phyloP scores from a whole-genome alignment of 2,888 invertebrate genomes.

The Ferdinandea cuprea region DNA sequence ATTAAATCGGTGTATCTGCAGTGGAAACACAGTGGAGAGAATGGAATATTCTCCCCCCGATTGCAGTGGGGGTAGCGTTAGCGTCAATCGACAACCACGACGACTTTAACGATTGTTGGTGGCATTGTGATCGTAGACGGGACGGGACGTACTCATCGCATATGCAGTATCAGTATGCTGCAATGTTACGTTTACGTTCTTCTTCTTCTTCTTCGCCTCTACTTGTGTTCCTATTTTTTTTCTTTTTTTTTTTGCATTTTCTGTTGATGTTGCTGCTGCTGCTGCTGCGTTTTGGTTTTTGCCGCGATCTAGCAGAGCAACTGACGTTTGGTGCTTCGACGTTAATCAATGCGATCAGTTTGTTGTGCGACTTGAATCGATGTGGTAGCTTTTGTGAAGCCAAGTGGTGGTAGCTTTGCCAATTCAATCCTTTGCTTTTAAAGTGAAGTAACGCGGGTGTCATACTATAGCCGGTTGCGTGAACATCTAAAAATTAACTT shows the following conservation, averaged over 20 bases:
- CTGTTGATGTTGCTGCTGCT: slow-evolving; percentile 57
- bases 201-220: slow-evolving; percentile 16
- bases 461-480: not conserved
- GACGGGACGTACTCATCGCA: slow-evolving; percentile 18
- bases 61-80: slow-evolving; percentile 45
- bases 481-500: not conserved
- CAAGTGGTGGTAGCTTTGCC: slow-evolving; percentile 66
- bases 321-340: slow-evolving; percentile 66
- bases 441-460: slow-evolving; percentile 11
- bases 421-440: slow-evolving; percentile 57
- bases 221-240: slow-evolving; percentile 10
- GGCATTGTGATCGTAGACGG: slow-evolving; percentile 46
- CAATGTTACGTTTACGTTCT: slow-evolving; percentile 57
- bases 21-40: not conserved
- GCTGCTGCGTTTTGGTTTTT: slow-evolving; percentile 45
- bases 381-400: slow-evolving; percentile 66
- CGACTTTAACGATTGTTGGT: slow-evolving; percentile 39
- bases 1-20: slow-evolving; percentile 7
- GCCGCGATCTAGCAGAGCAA: slow-evolving; percentile 58
- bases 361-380: slow-evolving; percentile 74
- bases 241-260: slow-evolving; percentile 56
- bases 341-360: slow-evolving; percentile 74
- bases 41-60: slow-evolving; percentile 21
- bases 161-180: too few relatives aligned
- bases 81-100: slow-evolving; percentile 26